phyloP scores from a whole-genome alignment of 1,140 invertebrate genomes.

The Holotrichia oblita region DNA sequence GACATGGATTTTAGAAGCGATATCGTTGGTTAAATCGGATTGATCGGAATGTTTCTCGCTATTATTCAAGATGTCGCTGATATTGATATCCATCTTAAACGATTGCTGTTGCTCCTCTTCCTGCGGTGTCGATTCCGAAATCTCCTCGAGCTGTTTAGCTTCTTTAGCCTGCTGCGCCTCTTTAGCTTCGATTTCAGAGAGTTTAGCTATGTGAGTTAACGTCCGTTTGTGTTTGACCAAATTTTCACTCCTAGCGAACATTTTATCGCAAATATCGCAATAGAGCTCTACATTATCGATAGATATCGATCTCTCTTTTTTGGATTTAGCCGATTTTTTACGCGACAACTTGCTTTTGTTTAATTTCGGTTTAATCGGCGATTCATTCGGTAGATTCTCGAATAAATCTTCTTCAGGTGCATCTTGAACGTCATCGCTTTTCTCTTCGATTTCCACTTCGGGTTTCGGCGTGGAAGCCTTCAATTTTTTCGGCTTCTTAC shows the following conservation, averaged over 20 bases:
- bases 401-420: neutral
- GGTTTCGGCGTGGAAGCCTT: neutral
- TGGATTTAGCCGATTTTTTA: conserved; percentile 37
- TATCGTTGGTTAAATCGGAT: conserved; percentile 10
- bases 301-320: conserved; percentile 41
- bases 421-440: neutral
- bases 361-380: neutral
- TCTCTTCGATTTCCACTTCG: neutral
- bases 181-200: conserved; percentile 66
- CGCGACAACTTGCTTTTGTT: conserved; percentile 9
- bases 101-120: conserved; percentile 13
- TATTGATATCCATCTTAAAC: conserved; percentile 43
- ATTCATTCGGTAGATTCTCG: neutral
- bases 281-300: conserved; percentile 44
- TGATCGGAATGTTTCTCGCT: conserved; percentile 30
- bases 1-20: neutral
- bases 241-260: conserved; percentile 65
- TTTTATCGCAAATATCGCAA: conserved; percentile 66
- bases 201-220: conserved; percentile 65
- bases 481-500: conserved; percentile 23
- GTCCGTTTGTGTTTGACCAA: conserved; percentile 66
- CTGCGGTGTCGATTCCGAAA: neutral
- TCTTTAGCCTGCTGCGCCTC: conserved; percentile 56
- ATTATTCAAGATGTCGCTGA: conserved; percentile 46
- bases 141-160: conserved; percentile 41